Evolutionary conservation across 2,797 vertebrate species (phyloP).

Genomic region (Atherinosoma microstoma): DNA sequence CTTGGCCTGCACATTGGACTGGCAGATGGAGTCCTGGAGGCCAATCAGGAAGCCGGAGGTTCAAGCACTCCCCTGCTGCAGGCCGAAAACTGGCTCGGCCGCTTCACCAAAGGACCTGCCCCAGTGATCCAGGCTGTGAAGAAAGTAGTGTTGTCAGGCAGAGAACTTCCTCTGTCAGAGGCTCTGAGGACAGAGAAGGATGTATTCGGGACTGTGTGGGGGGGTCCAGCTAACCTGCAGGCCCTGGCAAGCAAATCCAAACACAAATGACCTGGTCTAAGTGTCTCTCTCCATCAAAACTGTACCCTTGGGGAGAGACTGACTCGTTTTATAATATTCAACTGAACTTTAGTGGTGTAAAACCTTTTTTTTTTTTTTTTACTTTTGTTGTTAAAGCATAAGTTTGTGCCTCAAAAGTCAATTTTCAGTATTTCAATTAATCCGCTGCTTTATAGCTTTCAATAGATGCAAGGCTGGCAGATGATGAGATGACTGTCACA

Average conservation of each 20-base stretch:
- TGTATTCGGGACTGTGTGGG: conserved; percentile 92
- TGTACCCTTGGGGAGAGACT: background rate
- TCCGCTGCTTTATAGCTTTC: background rate
- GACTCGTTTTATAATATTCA: background rate
- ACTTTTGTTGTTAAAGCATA: background rate
- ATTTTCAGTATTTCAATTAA: background rate
- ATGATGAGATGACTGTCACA: background rate
- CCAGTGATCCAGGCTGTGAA: conserved; percentile 89
- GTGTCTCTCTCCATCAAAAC: background rate
- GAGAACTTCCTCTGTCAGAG: conserved; percentile 87
- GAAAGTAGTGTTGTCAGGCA: conserved; percentile 86
- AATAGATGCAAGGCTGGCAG: background rate
- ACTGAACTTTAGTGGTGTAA: conserved; percentile 10
- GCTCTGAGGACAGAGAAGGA: conserved; percentile 90
- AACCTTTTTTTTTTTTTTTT: background rate
- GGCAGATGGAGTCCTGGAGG: conserved; percentile 81
- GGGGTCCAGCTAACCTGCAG: conserved; percentile 89
- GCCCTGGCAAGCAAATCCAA: conserved; percentile 87
- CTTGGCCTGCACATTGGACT: conserved; percentile 85
- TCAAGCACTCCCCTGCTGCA: conserved; percentile 66
- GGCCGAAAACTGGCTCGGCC: conserved; percentile 86
- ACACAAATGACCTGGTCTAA: conserved; percentile 80
- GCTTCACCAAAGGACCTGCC: conserved; percentile 83
- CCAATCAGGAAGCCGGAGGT: conserved; percentile 11
- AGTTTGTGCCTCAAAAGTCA: background rate